phyloP scores from a whole-genome alignment of 2,797 vertebrate genomes.

The Tapera naevia region DNA sequence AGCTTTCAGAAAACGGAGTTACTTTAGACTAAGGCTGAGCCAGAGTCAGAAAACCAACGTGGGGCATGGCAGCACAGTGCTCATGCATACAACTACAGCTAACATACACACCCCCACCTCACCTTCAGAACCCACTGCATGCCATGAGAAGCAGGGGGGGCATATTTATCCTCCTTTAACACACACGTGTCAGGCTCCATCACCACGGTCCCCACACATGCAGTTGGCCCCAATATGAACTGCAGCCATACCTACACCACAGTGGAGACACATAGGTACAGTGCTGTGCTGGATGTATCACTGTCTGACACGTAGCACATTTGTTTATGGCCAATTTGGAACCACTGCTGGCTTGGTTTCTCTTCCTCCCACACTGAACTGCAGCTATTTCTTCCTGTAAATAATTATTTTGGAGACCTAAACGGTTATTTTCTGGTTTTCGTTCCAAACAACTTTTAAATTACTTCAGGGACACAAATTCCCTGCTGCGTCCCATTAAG shows the following conservation, averaged over 20 bases:
- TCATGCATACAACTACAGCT: not conserved
- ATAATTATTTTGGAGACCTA: not conserved
- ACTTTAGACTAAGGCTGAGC: no score
- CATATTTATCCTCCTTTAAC: no score
- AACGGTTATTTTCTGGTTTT: not conserved
- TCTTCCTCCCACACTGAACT: not conserved
- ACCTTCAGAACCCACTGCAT: not conserved
- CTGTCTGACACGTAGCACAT: not conserved
- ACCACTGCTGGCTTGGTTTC: not conserved
- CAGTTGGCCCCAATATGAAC: not conserved
- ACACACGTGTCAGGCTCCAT: not conserved
- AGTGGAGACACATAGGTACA: fast-evolving
- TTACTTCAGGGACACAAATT: not conserved
- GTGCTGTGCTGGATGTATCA: not conserved
- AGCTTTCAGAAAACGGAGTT: no score
- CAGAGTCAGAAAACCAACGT: no score
- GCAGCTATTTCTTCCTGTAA: not conserved
- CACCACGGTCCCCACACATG: fast-evolving
- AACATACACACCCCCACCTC: not conserved
- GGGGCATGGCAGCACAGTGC: not conserved
- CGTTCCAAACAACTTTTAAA: not conserved
- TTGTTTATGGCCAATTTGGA: not conserved
- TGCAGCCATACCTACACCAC: not conserved
- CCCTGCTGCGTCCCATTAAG: not conserved
- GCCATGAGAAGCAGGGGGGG: not conserved